Evolutionary conservation across 1,140 invertebrate species (phyloP).

Genomic region (Bombus cullumanus): DNA sequence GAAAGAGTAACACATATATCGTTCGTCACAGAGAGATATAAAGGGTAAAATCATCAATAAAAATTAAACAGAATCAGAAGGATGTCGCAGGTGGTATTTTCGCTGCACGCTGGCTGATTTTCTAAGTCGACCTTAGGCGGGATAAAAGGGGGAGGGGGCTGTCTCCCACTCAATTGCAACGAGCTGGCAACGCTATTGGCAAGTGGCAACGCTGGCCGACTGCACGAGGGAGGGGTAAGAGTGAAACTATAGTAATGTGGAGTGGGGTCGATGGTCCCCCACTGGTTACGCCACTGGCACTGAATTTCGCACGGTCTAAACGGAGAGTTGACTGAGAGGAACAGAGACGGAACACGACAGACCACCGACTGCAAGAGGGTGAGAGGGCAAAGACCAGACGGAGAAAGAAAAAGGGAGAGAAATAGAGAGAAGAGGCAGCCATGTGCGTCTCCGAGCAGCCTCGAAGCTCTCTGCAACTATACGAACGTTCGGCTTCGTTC

Average conservation of each 20-base stretch:
- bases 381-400: constrained; percentile 7
- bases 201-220: constrained; percentile 58
- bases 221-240: constrained; percentile 45
- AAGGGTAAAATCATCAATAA: background rate
- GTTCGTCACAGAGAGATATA: background rate
- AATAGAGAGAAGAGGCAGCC: constrained; percentile 23
- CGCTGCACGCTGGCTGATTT: constrained; percentile 51
- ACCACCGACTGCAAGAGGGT: constrained; percentile 22
- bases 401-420: constrained; percentile 12
- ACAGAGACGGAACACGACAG: constrained; percentile 43
- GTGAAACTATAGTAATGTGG: constrained; percentile 46
- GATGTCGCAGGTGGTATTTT: constrained; percentile 49
- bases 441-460: constrained; percentile 56
- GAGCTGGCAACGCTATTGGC: constrained; percentile 67
- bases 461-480: constrained; percentile 41
- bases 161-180: constrained; percentile 57
- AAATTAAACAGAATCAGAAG: constrained; percentile 2
- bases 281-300: constrained; percentile 62
- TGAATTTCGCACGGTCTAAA: constrained; percentile 69
- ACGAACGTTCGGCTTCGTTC: constrained; percentile 50
- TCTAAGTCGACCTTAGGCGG: constrained; percentile 57
- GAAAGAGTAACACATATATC: background rate
- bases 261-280: constrained; percentile 53
- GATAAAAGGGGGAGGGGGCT: constrained; percentile 40
- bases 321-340: constrained; percentile 44